A percentile compares a stretch with the other conserved stretches of the same genome.
These are phyloP conservation scores for Drepanosiphum platanoidis DNA, from an alignment of 2,888 invertebrate species.

Conservation along the genomic window DNA sequence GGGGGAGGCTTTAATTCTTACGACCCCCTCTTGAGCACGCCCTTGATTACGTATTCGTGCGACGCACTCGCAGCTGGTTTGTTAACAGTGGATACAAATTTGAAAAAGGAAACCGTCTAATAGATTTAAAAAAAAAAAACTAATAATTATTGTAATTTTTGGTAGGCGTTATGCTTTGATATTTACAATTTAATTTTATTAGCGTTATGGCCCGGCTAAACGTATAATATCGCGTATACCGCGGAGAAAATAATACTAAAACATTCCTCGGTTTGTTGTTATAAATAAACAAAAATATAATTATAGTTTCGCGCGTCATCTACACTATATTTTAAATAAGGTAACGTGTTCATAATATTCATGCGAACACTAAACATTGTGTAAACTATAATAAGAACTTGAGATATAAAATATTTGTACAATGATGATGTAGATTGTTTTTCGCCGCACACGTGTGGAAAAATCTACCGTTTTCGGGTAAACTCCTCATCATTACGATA, in stretches of 20 bases:
- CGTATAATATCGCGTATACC: background rate
- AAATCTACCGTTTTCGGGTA: background rate
- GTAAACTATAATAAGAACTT: background rate
- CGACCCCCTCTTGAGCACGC: too few species aligned
- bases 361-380: background rate
- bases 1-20: too few species aligned
- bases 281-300: slow-evolving; percentile 62
- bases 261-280: slow-evolving; percentile 53
- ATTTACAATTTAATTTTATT: too few species aligned
- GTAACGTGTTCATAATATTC: slow-evolving; percentile 22
- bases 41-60: too few species aligned
- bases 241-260: slow-evolving; percentile 22
- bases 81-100: background rate
- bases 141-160: background rate
- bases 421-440: too few species aligned
- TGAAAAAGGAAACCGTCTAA: background rate
- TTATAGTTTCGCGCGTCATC: slow-evolving; percentile 60
- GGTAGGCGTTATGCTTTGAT: background rate
- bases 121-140: too few species aligned
- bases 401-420: background rate
- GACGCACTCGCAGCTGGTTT: background rate
- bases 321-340: slow-evolving; percentile 56
- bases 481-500: background rate
- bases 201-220: background rate
- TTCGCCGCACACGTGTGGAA: too few species aligned